phyloP scores from a whole-genome alignment of 2,888 invertebrate species.

The Nemurella pictetii region DNA sequence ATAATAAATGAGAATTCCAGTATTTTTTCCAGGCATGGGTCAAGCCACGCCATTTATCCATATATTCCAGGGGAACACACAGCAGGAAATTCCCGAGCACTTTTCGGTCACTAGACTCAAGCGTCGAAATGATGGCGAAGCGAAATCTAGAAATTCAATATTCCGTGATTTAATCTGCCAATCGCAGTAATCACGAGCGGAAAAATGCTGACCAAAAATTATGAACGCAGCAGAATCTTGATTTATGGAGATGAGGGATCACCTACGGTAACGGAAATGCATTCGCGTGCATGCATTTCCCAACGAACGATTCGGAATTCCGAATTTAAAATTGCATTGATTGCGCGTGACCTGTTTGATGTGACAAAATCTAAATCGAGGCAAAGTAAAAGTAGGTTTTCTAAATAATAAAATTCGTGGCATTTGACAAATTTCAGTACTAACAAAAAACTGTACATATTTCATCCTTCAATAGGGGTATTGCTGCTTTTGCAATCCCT shows the following conservation, averaged over 20 bases:
- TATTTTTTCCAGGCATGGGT: background rate
- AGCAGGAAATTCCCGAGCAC: background rate
- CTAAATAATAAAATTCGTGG: too few relatives aligned
- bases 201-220: background rate
- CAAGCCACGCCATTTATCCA: background rate
- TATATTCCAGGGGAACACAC: background rate
- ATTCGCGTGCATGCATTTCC: background rate
- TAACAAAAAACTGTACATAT: too few relatives aligned
- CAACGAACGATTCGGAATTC: background rate
- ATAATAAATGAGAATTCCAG: too few relatives aligned
- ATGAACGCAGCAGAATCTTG: background rate
- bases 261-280: background rate
- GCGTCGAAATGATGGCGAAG: background rate
- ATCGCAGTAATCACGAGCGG: background rate
- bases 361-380: too few relatives aligned
- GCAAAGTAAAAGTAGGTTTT: too few relatives aligned
- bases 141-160: background rate
- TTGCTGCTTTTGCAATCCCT: too few relatives aligned
- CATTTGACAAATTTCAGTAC: too few relatives aligned
- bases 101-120: background rate
- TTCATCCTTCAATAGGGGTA: too few relatives aligned
- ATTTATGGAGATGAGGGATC: background rate
- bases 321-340: background rate
- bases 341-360: too few relatives aligned
- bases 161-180: background rate